Conservation (phyloP, 2,113 vertebrate genomes). For the Atlantisia rogersi region DNA sequence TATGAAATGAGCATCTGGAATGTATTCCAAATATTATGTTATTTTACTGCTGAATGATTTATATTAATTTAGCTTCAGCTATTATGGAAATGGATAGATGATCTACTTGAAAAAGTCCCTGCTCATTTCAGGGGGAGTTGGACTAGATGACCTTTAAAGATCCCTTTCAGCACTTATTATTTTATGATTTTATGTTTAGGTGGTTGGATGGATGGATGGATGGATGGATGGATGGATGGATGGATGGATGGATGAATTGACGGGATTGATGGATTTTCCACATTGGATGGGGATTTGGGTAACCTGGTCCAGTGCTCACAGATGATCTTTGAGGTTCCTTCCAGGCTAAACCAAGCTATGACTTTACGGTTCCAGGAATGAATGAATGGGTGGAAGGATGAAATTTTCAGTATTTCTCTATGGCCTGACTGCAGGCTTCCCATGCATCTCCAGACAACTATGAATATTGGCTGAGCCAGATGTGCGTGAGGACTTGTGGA, state of each 20-base stretch:
- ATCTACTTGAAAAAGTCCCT: background rate
- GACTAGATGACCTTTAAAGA: background rate
- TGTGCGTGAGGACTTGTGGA: background rate
- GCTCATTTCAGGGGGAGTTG: background rate
- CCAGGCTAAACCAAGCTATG: no score
- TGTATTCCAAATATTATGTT: background rate
- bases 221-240: no score
- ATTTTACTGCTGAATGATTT: background rate
- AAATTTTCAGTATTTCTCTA: background rate
- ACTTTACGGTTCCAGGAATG: no score
- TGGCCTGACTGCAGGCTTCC: background rate
- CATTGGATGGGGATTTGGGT: no score
- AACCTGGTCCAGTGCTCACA: no score
- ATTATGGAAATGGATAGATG: background rate
- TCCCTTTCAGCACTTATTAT: background rate
- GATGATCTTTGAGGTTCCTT: no score
- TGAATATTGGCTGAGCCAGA: background rate
- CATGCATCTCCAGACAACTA: background rate
- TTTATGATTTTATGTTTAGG: background rate
- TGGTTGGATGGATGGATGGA: no score
- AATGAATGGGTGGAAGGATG: background rate
- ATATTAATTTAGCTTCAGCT: background rate
- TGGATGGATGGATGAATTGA: background rate
- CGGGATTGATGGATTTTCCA: background rate
- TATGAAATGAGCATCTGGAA: background rate